A percentile compares a stretch with the other conserved stretches of the same genome.
These are phyloP conservation scores for Andrena bucephala DNA, from an alignment of 2,888 invertebrate genomes.

Conservation along the genomic window DNA sequence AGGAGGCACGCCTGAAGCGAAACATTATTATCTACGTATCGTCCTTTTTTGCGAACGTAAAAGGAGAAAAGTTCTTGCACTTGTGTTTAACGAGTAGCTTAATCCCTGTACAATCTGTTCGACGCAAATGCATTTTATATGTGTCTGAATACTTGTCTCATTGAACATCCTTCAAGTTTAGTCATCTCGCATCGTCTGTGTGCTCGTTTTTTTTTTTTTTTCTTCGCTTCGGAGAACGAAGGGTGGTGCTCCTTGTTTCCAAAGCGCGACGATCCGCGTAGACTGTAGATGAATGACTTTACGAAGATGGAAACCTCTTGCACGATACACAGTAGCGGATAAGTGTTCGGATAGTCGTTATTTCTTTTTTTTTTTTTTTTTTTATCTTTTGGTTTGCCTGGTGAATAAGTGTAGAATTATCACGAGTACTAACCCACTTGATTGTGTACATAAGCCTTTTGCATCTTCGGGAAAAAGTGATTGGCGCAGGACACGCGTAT, in stretches of 20 bases:
- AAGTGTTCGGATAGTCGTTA: conserved; percentile 9
- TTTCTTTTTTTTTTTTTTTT: conserved; percentile 5
- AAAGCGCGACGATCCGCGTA: conserved; percentile 21
- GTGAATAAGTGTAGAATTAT: conserved; percentile 20
- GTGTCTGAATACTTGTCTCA: conserved; percentile 60
- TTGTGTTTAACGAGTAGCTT: conserved; percentile 54
- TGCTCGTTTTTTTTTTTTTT: background rate
- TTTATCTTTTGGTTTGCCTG: conserved; percentile 22
- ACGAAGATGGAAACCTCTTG: conserved; percentile 30
- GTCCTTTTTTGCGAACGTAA: conserved; percentile 21
- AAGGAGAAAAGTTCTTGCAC: conserved; percentile 19
- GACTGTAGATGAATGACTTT: conserved; percentile 18
- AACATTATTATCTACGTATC: conserved; percentile 4
- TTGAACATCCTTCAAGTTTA: conserved; percentile 48
- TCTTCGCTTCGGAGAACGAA: conserved; percentile 14
- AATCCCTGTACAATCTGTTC: conserved; percentile 64
- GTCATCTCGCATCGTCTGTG: conserved; percentile 25
- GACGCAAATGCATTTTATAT: conserved; percentile 66
- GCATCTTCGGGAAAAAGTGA: conserved; percentile 1
- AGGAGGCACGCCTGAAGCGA: conserved; percentile 27
- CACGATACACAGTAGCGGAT: conserved; percentile 1
- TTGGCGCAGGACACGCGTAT: background rate
- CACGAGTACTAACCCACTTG: conserved; percentile 44
- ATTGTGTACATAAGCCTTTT: conserved; percentile 68
- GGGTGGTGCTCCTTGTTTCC: conserved; percentile 13